Base-by-base conservation (phyloP, 30 jellyfish, hydroid and myxozoan genomes). In the Aurelia aurita region DNA sequence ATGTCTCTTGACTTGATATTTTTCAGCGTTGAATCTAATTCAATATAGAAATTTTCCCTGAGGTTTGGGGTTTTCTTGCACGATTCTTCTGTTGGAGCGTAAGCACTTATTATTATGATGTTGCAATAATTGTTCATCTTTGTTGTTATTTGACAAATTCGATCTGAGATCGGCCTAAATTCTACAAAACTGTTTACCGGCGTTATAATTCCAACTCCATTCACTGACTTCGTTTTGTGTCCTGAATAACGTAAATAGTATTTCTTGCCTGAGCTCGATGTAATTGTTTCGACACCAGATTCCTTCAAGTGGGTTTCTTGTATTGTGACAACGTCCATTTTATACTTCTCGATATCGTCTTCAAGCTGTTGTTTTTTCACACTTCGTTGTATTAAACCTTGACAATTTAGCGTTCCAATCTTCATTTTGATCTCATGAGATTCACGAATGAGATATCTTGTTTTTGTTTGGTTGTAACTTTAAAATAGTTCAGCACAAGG, bases 1-100 rank as follows among this genome's bases (percentile, higher is more conserved):
- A 73, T 51, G 57, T 73, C 86, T 73, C 86, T 73, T 73, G 51
- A 18, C 4, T 13, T 55, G 46, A 73, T 44, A 7, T 20, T 45
- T 45, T 73, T 28, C 22, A 73, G 22, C 20, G 72, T 47, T 49
- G 54, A 16, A 18, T 73, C 86, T 13, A 73, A 28, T 18, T 51
- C 73, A 7, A 45, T 27, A 47, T 47, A 73, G 57, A 45, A 73
- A 47, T 49, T 0, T 19, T 73, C 86, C 32, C 86, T 2, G 1
- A 73, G 49, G 22, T 28, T 16, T 19, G 86, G 86, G 66, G 28
- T 45, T 69, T 69, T 69, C 66, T 69, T 23, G 32, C 65, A 11
- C 5, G 32, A 12, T 39, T 39, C 66, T 69, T 34, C 43, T 5
- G 82, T 69, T 32, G 82, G 66, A 16, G 82, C 82, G 32, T 69